Percentiles rank a stretch among this genome's conserved stretches.
phyloP scores from a whole-genome alignment of 2,797 vertebrate species.

The Mycteria americana region DNA sequence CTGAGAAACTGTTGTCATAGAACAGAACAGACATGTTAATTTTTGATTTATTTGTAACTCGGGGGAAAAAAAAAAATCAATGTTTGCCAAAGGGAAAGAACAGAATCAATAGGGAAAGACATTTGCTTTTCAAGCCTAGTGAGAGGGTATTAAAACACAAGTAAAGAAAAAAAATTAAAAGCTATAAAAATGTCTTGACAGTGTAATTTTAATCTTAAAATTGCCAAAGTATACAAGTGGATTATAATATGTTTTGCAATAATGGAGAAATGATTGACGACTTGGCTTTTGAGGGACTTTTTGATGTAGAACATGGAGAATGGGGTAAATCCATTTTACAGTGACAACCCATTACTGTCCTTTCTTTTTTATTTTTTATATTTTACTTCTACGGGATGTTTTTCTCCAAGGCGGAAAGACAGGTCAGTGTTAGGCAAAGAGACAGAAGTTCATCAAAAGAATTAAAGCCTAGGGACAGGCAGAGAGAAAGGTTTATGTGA shows the following conservation, averaged over 20 bases:
- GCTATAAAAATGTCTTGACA: constrained; percentile 32
- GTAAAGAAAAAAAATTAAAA: neutral
- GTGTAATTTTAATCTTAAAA: constrained; percentile 46
- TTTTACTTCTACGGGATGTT: neutral
- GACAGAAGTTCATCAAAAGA: neutral
- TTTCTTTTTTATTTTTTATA: neutral
- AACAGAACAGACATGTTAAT: neutral
- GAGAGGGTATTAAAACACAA: neutral
- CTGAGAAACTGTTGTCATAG: neutral
- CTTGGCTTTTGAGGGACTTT: constrained; percentile 29
- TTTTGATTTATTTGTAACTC: neutral
- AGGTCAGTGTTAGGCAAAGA: neutral
- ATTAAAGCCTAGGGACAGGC: neutral
- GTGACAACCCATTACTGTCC: neutral
- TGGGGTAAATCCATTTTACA: constrained; percentile 4
- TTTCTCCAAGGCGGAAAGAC: neutral
- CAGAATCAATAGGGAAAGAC: constrained; percentile 26
- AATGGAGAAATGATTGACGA: constrained; percentile 30
- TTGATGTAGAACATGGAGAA: constrained; percentile 10
- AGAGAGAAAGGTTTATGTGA: neutral
- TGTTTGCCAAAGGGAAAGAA: constrained; percentile 31
- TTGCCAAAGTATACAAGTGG: constrained; percentile 17
- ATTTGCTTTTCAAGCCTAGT: constrained; percentile 8
- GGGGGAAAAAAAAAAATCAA: neutral
- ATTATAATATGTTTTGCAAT: constrained; percentile 39